Evolutionary conservation across 2,888 invertebrate species (phyloP).

Genomic region (Oithona nana): DNA sequence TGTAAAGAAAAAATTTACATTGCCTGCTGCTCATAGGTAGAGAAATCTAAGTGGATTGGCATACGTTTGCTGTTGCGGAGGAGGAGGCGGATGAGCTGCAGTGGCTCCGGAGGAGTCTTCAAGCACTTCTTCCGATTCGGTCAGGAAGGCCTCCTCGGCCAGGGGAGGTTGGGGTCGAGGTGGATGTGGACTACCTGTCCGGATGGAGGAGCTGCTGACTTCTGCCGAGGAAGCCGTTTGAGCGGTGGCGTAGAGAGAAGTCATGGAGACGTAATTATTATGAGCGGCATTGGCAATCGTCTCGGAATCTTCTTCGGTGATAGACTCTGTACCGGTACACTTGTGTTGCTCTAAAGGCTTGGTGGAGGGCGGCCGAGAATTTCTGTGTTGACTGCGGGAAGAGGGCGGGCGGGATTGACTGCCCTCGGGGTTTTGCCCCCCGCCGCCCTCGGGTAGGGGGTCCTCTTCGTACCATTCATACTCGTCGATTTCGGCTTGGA

Average conservation of each 20-base stretch:
- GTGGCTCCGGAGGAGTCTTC: background rate
- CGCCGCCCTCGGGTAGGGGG: background rate
- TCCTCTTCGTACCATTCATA: conserved; percentile 17
- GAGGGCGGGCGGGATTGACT: conserved; percentile 2
- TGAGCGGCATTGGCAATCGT: background rate
- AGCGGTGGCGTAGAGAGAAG: background rate
- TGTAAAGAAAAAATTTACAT: background rate
- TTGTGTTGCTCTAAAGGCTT: conserved; percentile 1
- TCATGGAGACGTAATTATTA: too few species aligned
- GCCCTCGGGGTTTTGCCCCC: background rate
- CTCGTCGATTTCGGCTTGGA: conserved; percentile 14
- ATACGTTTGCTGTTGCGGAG: background rate
- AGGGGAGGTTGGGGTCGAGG: background rate
- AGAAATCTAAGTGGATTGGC: conserved; percentile 1
- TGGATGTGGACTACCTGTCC: background rate
- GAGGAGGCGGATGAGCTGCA: background rate
- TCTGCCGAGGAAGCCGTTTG: background rate
- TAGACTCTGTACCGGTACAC: background rate
- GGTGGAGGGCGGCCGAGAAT: background rate
- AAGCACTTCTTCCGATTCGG: too few species aligned
- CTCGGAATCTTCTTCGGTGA: background rate
- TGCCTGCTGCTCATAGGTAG: background rate
- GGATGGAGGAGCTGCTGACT: background rate
- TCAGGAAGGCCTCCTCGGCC: background rate
- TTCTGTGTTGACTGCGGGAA: background rate